These are phyloP conservation scores for Platyrinchus mystaceus DNA, from an alignment of 2,797 vertebrate species.

Conservation along the genomic window DNA sequence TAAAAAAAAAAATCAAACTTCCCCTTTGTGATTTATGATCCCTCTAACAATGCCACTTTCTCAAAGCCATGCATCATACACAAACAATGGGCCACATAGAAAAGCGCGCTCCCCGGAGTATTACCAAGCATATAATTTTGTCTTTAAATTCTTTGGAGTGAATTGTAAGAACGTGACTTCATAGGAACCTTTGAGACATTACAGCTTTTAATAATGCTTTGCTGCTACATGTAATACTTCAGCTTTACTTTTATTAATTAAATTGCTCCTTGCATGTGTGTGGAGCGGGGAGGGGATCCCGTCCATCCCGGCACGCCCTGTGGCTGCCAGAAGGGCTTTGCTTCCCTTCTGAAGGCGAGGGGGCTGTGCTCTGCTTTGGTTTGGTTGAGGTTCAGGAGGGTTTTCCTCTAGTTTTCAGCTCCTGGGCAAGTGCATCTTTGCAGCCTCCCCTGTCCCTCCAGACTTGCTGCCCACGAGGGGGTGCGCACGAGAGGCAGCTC, in stretches of 20 bases:
- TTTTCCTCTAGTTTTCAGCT: neutral
- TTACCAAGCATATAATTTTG: constrained; percentile 77
- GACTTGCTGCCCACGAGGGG: constrained; percentile 22
- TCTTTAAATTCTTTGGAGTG: constrained; percentile 74
- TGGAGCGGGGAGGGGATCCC: constrained; percentile 15
- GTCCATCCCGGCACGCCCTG: constrained; percentile 24
- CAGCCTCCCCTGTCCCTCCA: neutral
- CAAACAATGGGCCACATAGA: constrained; percentile 72
- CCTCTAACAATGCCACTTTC: constrained; percentile 70
- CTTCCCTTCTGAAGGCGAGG: neutral
- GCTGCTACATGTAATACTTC: constrained; percentile 69
- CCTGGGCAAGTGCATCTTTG: neutral
- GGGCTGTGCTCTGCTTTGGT: neutral
- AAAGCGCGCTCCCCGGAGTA: constrained; percentile 63
- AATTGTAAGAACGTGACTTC: constrained; percentile 80
- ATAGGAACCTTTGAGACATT: constrained; percentile 77
- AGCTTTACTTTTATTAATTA: constrained; percentile 76
- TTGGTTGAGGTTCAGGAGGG: neutral
- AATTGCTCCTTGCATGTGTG: constrained; percentile 47
- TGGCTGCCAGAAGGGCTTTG: neutral
- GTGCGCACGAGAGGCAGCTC: constrained; percentile 35
- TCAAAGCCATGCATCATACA: constrained; percentile 63
- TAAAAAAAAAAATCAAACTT: constrained; percentile 35
- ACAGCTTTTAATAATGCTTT: constrained; percentile 73
- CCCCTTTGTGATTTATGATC: constrained; percentile 62